phyloP scores from a whole-genome alignment of 2,888 invertebrate genomes.

The Caenorhabditis sulstoni region DNA sequence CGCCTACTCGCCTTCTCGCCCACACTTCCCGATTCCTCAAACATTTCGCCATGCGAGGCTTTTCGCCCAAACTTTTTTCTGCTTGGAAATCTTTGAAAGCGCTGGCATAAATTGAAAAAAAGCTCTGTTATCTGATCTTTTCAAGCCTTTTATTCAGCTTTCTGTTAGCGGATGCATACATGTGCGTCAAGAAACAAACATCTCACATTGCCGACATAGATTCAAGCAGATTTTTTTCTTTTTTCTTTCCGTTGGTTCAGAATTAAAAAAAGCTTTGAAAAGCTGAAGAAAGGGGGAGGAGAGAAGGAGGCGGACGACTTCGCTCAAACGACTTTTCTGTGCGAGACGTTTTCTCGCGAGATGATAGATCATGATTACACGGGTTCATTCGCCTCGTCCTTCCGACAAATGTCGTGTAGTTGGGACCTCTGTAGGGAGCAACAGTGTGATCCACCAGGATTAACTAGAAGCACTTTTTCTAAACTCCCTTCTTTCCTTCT shows the following conservation, averaged over 20 bases:
- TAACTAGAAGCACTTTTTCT: constrained; percentile 29
- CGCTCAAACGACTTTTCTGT: neutral
- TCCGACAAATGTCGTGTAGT: constrained; percentile 8
- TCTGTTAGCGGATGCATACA: constrained; percentile 60
- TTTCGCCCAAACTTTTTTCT: constrained; percentile 20
- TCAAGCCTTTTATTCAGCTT: constrained; percentile 51
- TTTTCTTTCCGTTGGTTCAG: constrained; percentile 12
- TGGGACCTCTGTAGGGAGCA: constrained; percentile 6
- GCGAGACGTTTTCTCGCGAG: neutral
- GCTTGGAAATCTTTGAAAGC: constrained; percentile 32
- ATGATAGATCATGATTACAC: constrained; percentile 25
- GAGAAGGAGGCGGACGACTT: constrained; percentile 14
- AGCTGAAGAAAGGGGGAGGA: neutral
- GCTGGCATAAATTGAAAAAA: constrained; percentile 56
- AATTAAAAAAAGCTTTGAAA: constrained; percentile 22
- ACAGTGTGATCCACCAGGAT: constrained; percentile 41
- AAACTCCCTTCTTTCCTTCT: constrained; percentile 15
- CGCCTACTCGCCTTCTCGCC: constrained; percentile 13
- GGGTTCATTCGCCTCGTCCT: neutral
- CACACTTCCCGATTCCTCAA: constrained; percentile 40
- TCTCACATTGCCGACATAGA: constrained; percentile 59
- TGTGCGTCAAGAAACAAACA: constrained; percentile 61
- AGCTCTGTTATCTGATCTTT: constrained; percentile 61
- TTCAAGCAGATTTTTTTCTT: constrained; percentile 34
- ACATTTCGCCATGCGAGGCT: neutral